A percentile compares a stretch with the other conserved stretches of the same genome.
These are phyloP conservation scores for Ceratosolen fusciceps DNA, from an alignment of 1,140 invertebrate genomes.

Conservation along the genomic window DNA sequence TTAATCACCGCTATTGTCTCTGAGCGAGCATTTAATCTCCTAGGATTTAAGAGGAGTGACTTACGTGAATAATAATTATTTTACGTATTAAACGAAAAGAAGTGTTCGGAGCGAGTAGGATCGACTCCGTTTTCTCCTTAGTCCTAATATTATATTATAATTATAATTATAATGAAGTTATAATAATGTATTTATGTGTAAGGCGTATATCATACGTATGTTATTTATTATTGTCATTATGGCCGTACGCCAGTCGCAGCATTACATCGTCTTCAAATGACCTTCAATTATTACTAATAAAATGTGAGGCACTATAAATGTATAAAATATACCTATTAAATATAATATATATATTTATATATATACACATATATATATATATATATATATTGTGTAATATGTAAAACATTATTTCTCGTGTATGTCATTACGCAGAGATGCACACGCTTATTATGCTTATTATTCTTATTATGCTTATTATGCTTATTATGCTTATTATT, in stretches of 20 bases:
- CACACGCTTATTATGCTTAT: constrained; percentile 14
- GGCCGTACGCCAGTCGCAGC: constrained; percentile 59
- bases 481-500: no score
- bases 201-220: no score
- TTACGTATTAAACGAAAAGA: constrained; percentile 42
- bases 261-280: constrained; percentile 65
- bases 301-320: constrained; percentile 63
- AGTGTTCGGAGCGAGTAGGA: constrained; percentile 15
- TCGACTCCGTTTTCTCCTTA: constrained; percentile 51
- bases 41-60: constrained; percentile 46
- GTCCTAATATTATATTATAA: no score
- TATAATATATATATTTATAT: no score
- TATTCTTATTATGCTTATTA: no score
- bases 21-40: background rate
- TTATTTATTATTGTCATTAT: constrained; percentile 60
- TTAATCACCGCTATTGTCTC: background rate
- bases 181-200: constrained; percentile 35
- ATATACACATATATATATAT: no score
- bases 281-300: constrained; percentile 58
- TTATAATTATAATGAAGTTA: no score
- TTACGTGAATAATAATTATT: constrained; percentile 52
- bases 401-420: constrained; percentile 18
- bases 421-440: constrained; percentile 20
- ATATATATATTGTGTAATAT: constrained; percentile 55
- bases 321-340: constrained; percentile 68